Percentiles rank a stretch among this genome's conserved stretches.
phyloP scores from a whole-genome alignment of 1,140 invertebrate genomes.

The Harpegnathos saltator region DNA sequence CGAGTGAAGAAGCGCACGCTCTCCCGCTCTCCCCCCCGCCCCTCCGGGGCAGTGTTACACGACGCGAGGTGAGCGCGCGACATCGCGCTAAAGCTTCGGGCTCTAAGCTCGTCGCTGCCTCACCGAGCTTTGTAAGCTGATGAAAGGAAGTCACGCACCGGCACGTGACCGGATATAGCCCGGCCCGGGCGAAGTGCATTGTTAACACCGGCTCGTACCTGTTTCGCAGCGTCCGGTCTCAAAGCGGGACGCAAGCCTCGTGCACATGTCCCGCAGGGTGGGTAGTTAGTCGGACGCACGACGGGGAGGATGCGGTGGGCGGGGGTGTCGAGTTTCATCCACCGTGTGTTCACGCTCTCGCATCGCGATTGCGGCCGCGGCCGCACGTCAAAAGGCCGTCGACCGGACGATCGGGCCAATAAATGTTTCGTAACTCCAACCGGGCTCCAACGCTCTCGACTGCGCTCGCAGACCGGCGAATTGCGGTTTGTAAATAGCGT shows the following conservation, averaged over 20 bases:
- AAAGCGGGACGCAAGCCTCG: conserved; percentile 72
- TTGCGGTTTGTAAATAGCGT: conserved; percentile 35
- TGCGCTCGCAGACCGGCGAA: not conserved
- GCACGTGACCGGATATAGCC: conserved; percentile 73
- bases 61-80: not conserved
- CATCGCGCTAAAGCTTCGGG: conserved; percentile 41
- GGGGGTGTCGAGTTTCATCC: conserved; percentile 13
- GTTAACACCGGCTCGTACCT: conserved; percentile 69
- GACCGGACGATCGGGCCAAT: conserved; percentile 26
- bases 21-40: not conserved
- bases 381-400: conserved; percentile 34
- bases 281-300: no score
- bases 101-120: conserved; percentile 26
- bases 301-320: no score
- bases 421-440: conserved; percentile 50
- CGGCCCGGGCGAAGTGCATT: conserved; percentile 75
- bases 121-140: conserved; percentile 67
- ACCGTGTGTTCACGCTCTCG: conserved; percentile 15
- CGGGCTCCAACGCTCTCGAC: conserved; percentile 1
- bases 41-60: not conserved
- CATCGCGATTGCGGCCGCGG: conserved; percentile 17
- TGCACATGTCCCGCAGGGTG: not conserved
- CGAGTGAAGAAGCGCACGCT: conserved; percentile 4
- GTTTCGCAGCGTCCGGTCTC: conserved; percentile 74
- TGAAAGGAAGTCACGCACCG: conserved; percentile 74